A percentile compares a stretch with the other conserved stretches of the same genome.
These are phyloP conservation scores for Anabacerthia variegaticeps DNA, from an alignment of 2,797 vertebrate species.

Conservation along the genomic window DNA sequence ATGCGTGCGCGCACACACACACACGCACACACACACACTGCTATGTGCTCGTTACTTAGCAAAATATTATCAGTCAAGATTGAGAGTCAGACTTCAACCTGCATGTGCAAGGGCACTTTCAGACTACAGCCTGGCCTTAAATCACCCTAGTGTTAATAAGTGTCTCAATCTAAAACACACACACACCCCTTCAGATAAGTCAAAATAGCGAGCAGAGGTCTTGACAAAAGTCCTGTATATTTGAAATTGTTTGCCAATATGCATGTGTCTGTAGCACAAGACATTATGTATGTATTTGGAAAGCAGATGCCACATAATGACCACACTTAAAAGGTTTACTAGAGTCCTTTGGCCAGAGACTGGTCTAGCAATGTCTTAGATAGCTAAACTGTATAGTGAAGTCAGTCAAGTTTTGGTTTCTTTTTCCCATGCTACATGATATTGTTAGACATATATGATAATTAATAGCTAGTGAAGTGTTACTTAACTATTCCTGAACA, in stretches of 20 bases:
- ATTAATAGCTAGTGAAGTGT: neutral
- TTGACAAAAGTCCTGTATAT: neutral
- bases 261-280: accelerated
- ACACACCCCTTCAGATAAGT: neutral
- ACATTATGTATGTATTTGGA: neutral
- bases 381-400: neutral
- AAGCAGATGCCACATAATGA: neutral
- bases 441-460: neutral
- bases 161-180: neutral
- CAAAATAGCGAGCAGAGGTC: neutral
- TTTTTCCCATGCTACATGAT: neutral
- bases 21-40: neutral
- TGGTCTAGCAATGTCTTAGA: neutral
- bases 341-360: neutral
- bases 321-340: neutral
- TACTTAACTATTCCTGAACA: neutral
- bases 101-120: constrained; percentile 19
- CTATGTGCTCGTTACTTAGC: neutral
- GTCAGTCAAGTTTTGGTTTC: neutral
- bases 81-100: constrained; percentile 17
- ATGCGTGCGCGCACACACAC: no score
- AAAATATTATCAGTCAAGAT: constrained; percentile 1
- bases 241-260: neutral
- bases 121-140: neutral
- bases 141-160: constrained; percentile 6